Evolutionary conservation across 1,140 invertebrate genomes (phyloP).

Genomic region (Drosophila parvula): DNA sequence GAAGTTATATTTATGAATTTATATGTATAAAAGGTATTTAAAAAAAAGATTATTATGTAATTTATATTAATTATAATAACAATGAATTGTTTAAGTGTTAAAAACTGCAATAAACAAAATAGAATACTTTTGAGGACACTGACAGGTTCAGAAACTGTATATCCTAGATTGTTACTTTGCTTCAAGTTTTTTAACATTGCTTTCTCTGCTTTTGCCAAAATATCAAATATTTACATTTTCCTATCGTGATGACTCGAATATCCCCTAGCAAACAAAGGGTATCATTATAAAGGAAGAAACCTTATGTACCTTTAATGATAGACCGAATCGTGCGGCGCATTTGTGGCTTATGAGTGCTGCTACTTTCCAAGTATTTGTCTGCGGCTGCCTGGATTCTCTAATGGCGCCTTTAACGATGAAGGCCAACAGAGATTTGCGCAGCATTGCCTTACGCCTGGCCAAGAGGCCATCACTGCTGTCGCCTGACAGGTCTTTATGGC

Average conservation of each 20-base stretch:
- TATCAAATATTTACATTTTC: too few relatives aligned
- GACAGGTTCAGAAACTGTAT: too few relatives aligned
- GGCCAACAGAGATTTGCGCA: conserved; percentile 23
- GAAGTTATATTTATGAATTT: too few relatives aligned
- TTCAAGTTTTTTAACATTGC: too few relatives aligned
- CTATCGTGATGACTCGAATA: not conserved
- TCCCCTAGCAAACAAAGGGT: not conserved
- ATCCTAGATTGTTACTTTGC: too few relatives aligned
- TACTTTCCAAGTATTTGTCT: not conserved
- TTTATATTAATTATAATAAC: too few relatives aligned
- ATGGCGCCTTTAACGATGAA: conserved; percentile 41
- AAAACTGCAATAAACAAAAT: too few relatives aligned
- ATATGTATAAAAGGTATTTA: too few relatives aligned
- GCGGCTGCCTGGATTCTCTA: conserved; percentile 21
- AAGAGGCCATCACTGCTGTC: conserved; percentile 4
- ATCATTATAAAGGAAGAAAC: conserved; percentile 11
- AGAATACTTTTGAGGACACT: too few relatives aligned
- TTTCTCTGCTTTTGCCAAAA: too few relatives aligned
- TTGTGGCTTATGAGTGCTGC: conserved; percentile 11
- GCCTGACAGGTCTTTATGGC: conserved; percentile 68
- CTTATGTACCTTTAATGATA: conserved; percentile 68
- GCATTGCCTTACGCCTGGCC: not conserved
- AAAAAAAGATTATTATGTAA: too few relatives aligned
- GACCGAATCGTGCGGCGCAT: conserved; percentile 53
- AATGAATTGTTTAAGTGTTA: too few relatives aligned